phyloP scores from a whole-genome alignment of 2,113 vertebrate species.

The Spea multiplicata region DNA sequence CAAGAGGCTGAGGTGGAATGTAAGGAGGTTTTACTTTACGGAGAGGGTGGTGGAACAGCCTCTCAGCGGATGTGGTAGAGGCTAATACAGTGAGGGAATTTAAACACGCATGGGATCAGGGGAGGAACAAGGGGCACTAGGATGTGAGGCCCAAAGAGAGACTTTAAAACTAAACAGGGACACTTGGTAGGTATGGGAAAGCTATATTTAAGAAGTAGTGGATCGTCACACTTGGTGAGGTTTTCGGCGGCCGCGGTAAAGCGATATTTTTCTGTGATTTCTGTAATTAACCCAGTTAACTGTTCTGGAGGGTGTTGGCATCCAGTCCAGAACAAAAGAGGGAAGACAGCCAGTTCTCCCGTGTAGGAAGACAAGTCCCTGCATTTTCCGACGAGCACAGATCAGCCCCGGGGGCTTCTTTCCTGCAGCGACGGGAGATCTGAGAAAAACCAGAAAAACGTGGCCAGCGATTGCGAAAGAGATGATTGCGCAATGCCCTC shows the following conservation, averaged over 20 bases:
- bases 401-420: not conserved
- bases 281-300: constrained; percentile 49
- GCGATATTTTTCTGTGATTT: not conserved
- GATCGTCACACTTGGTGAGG: not conserved
- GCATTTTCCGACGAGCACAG: not conserved
- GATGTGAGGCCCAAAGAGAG: too few species aligned
- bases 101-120: too few species aligned
- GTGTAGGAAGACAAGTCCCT: not conserved
- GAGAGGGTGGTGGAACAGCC: too few species aligned
- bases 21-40: too few species aligned
- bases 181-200: too few species aligned
- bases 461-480: not conserved
- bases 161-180: too few species aligned
- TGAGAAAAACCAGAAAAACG: not conserved
- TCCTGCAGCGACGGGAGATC: not conserved
- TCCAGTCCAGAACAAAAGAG: constrained; percentile 57
- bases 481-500: not conserved
- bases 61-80: too few species aligned
- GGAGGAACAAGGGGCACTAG: too few species aligned
- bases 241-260: not conserved
- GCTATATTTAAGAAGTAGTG: not conserved
- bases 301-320: constrained; percentile 59
- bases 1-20: too few species aligned
- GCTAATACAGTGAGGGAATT: too few species aligned
- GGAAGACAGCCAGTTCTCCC: constrained; percentile 13